phyloP scores from a whole-genome alignment of 2,113 vertebrate genomes.

The Oenanthe oenanthe region DNA sequence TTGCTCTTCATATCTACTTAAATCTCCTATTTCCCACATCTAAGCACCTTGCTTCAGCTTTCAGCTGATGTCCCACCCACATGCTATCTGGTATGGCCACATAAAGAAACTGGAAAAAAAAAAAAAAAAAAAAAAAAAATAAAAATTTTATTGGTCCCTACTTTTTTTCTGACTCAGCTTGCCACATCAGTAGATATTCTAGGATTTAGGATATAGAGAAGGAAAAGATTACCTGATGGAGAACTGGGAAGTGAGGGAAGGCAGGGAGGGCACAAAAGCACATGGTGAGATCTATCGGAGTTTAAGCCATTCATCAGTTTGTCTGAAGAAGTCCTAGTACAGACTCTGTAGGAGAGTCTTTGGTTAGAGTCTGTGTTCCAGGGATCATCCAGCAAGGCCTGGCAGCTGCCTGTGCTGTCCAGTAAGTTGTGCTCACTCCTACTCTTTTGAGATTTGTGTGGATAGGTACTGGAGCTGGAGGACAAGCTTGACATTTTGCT shows the following conservation, averaged over 20 bases:
- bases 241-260: conserved; percentile 76
- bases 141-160: background rate
- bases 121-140: background rate
- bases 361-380: conserved; percentile 75
- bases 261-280: conserved; percentile 69
- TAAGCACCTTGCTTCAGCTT: background rate
- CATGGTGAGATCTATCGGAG: conserved; percentile 59
- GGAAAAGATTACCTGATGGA: conserved; percentile 77
- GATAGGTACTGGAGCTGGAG: conserved; percentile 42
- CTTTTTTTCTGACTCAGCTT: background rate
- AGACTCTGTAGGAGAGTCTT: conserved; percentile 72
- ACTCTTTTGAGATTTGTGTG: conserved; percentile 80
- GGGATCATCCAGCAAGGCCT: conserved; percentile 54
- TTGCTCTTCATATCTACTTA: background rate
- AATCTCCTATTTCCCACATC: background rate
- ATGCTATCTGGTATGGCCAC: background rate
- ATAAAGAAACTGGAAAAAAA: background rate
- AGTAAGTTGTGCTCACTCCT: conserved; percentile 82
- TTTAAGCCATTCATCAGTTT: conserved; percentile 74
- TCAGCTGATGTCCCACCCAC: background rate
- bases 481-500: conserved; percentile 36
- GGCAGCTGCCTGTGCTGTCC: conserved; percentile 71
- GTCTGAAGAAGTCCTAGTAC: conserved; percentile 71
- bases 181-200: background rate
- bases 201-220: background rate